A percentile compares a stretch with the other conserved stretches of the same genome.
phyloP scores from a whole-genome alignment of 2,113 vertebrate species.

The Menidia beryllina region DNA sequence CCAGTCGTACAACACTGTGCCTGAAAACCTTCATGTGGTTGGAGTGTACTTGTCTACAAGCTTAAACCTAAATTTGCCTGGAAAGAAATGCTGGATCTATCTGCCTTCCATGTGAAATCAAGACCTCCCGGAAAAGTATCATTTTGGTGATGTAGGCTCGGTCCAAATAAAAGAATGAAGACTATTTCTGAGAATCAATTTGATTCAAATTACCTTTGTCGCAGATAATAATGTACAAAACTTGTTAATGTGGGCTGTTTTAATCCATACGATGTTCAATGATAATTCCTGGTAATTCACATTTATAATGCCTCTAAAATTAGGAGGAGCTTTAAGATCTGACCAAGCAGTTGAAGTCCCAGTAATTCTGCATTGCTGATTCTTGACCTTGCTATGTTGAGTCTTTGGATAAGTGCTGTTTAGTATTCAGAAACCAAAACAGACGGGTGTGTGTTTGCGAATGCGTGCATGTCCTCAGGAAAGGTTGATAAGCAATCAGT shows the following conservation, averaged over 20 bases:
- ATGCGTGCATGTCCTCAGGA: constrained; percentile 16
- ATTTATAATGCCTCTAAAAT: background rate
- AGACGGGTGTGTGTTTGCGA: constrained; percentile 32
- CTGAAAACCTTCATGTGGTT: background rate
- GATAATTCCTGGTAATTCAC: too few species aligned
- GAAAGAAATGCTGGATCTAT: background rate
- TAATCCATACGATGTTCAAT: too few species aligned
- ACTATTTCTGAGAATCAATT: too few species aligned
- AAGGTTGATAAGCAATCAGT: constrained; percentile 15
- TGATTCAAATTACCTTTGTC: background rate
- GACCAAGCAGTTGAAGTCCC: fast-evolving
- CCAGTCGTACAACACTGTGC: background rate
- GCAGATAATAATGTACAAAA: too few species aligned
- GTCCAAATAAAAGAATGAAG: background rate
- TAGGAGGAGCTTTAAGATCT: background rate
- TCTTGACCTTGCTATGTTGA: constrained; percentile 62
- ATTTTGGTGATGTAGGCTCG: constrained; percentile 10
- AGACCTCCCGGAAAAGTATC: background rate
- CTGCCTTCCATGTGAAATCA: background rate
- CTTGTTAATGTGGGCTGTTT: too few species aligned
- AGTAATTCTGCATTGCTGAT: background rate
- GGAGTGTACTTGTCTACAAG: fast-evolving
- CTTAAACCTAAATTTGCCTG: background rate
- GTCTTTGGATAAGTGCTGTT: constrained; percentile 54
- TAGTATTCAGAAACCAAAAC: constrained; percentile 57